Conservation (phyloP, 64 coral and sea anemone genomes). For the Montipora efflorescens region DNA sequence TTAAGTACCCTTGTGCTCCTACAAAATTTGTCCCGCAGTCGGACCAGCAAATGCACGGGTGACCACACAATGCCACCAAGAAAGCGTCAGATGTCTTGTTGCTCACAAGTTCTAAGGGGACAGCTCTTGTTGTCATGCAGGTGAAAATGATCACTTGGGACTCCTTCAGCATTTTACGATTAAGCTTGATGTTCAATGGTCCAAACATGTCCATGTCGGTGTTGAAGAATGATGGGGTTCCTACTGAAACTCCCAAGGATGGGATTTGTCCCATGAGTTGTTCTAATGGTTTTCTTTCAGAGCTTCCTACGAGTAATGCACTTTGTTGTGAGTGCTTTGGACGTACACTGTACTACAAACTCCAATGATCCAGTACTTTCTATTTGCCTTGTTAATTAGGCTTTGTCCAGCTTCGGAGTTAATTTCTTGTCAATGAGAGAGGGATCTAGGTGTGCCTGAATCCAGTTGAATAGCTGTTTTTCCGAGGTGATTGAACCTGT, state of each 20-base stretch:
- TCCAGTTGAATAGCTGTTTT: too few species aligned
- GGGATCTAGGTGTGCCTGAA: too few species aligned
- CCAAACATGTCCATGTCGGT: not conserved
- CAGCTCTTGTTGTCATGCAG: not conserved
- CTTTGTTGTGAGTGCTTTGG: not conserved
- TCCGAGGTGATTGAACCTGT: too few species aligned
- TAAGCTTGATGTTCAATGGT: not conserved
- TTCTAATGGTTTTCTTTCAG: not conserved
- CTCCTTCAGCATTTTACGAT: not conserved
- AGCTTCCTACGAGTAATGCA: not conserved
- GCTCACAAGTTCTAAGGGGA: not conserved
- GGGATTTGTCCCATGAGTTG: not conserved
- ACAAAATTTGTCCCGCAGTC: too few species aligned
- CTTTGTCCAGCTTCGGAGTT: not conserved
- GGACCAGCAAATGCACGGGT: too few species aligned
- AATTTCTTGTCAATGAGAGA: too few species aligned
- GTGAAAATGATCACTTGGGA: not conserved
- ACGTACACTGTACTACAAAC: not conserved
- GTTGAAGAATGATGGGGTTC: not conserved
- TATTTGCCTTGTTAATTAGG: not conserved
- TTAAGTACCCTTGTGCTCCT: too few species aligned
- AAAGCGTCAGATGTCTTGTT: too few species aligned
- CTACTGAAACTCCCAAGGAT: not conserved
- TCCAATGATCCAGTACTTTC: not conserved
- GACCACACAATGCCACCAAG: too few species aligned